Base-by-base conservation (phyloP, 2,113 vertebrate genomes). In the Noturus placidus region DNA sequence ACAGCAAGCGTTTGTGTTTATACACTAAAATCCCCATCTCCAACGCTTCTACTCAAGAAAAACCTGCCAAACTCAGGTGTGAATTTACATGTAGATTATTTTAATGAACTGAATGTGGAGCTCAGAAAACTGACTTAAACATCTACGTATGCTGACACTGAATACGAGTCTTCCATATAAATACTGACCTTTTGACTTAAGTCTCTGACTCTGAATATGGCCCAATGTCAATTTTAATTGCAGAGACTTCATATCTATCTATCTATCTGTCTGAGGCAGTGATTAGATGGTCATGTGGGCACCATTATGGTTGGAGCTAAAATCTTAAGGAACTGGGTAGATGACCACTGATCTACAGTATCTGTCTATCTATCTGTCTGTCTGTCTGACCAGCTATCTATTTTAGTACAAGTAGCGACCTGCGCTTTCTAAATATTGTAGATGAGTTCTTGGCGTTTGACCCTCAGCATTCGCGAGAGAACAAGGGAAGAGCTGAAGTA, bases 361-460 rank as follows among this genome's bases (percentile, higher is more conserved):
- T 67, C 63, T 65, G 1, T 65, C 27, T 27, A 13, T n/a, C 35
- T 46, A 4, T 46, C 72, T 76, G 22, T 46, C 72, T 76, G 42
- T 27, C 42, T 77, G 42, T 52, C 42, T 77, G 42, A n/a, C 8
- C 13, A 4, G 20, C 25, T 27, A 46, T 50, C 5, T 46, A 27
- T 76, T 2, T 20, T 35, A 38, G 17, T 38, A 19, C 69, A 67
- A 14, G 69, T 70, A 70, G 67, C 65, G 2, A 38, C 15, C 33
- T 33, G 0, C 33, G 0, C 33, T 9, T 70, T 38, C 17, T 70
- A 70, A 35, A 70, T 20, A 35, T 38, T 9, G 17, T 9, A 77
- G 11, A 77, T 52, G 42, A 77, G 78, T 20, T 81, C 79, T 22
- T 20, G 33, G 52, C 27, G 57, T 82, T 70, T 70, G 65, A 84